A percentile compares a stretch with the other conserved stretches of the same genome.
Conservation (phyloP, 2,888 invertebrate genomes). For the Drosophila birchii region DNA sequence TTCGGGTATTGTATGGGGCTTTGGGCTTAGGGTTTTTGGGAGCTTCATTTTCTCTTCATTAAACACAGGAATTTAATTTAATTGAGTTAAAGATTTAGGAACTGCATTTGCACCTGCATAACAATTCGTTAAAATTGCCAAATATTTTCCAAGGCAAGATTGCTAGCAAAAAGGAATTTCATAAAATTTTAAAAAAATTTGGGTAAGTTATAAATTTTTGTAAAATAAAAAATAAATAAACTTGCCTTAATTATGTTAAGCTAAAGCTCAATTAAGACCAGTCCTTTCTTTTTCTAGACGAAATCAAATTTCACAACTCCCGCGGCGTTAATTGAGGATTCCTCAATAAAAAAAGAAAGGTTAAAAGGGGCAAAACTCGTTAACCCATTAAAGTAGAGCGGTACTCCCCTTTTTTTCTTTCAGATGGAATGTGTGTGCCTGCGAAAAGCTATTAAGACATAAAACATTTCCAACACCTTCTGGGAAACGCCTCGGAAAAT, state of each 20-base stretch:
- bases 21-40: background rate
- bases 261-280: conserved; percentile 53
- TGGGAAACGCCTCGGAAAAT: conserved; percentile 53
- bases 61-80: conserved; percentile 23
- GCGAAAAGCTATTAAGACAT: conserved; percentile 72
- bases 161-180: background rate
- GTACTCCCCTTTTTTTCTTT: conserved; percentile 27
- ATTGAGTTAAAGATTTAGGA: conserved; percentile 16
- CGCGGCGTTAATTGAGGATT: conserved; percentile 74
- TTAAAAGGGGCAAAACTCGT: conserved; percentile 56
- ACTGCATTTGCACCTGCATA: background rate
- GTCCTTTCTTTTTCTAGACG: conserved; percentile 14
- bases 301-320: conserved; percentile 71
- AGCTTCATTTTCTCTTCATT: conserved; percentile 3
- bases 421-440: conserved; percentile 46
- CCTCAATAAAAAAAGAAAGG: conserved; percentile 55
- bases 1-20: conserved; percentile 9
- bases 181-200: background rate
- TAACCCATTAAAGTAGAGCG: conserved; percentile 61
- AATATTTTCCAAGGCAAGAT: no score
- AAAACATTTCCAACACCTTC: conserved; percentile 77
- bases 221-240: background rate
- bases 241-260: conserved; percentile 20
- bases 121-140: background rate
- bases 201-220: background rate